These are phyloP conservation scores for Mormoops blainvillei DNA, from an alignment of 2,113 vertebrate species.

Conservation along the genomic window DNA sequence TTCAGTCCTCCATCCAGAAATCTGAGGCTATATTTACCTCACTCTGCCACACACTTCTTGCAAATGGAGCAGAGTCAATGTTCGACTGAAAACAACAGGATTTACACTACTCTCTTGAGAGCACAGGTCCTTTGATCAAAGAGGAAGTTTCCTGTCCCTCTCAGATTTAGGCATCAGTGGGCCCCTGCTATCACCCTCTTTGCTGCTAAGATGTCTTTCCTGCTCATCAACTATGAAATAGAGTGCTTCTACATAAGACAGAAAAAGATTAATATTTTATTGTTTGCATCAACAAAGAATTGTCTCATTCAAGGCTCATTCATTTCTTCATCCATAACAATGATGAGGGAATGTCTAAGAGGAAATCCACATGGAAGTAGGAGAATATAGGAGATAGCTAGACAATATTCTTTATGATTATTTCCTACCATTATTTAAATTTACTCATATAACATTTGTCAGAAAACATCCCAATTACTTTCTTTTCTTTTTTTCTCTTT, in stretches of 20 bases:
- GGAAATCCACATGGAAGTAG: not conserved
- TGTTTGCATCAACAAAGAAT: not conserved
- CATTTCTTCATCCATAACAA: not conserved
- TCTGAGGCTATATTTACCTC: not conserved
- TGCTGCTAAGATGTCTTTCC: not conserved
- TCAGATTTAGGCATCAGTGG: not conserved
- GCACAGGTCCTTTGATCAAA: not conserved
- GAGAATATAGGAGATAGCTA: not conserved
- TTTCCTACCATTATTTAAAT: not conserved
- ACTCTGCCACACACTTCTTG: not conserved
- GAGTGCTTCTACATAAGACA: not conserved
- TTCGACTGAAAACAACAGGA: not conserved
- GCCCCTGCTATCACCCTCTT: too few species aligned
- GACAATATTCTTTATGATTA: not conserved
- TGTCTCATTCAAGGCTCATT: not conserved
- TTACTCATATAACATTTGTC: not conserved
- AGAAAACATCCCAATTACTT: not conserved
- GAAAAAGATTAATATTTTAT: not conserved
- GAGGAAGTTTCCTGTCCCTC: not conserved
- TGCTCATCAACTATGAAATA: not conserved
- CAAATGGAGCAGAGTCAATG: fast-evolving
- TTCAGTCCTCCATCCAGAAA: not conserved
- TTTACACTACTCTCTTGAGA: not conserved
- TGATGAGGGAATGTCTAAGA: not conserved
- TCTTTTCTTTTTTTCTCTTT: not conserved